A percentile compares a stretch with the other conserved stretches of the same genome.
Evolutionary conservation across 2,113 vertebrate genomes (phyloP).

Genomic region (Callithrix jacchus): DNA sequence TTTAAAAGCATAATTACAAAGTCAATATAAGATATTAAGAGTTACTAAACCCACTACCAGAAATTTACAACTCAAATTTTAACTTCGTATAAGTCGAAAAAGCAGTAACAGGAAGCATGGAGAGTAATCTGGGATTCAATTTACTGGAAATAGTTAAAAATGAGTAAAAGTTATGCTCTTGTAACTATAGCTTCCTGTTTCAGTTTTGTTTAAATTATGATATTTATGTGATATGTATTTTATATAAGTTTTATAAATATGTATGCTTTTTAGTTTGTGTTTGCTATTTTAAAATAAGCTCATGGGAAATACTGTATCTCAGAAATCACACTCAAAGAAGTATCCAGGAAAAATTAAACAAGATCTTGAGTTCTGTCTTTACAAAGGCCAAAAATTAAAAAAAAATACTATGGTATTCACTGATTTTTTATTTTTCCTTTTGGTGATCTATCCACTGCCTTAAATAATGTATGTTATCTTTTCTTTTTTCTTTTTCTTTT

Average conservation of each 20-base stretch:
- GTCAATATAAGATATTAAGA: not conserved
- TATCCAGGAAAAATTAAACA: not conserved
- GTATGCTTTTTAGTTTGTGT: not conserved
- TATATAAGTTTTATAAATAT: not conserved
- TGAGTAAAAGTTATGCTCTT: not conserved
- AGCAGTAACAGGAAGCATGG: not conserved
- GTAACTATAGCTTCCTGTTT: not conserved
- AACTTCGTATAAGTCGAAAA: not conserved
- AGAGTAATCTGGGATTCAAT: not conserved
- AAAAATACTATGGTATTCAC: not conserved
- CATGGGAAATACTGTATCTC: not conserved
- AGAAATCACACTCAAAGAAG: not conserved
- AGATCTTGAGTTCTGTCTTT: not conserved
- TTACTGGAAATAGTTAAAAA: not conserved
- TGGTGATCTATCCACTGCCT: not conserved
- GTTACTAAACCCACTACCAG: not conserved
- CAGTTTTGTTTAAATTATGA: not conserved
- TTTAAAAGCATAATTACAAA: not conserved
- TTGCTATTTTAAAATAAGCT: conserved; percentile 18
- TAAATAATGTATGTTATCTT: not conserved
- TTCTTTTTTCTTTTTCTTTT: no score
- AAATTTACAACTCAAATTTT: not conserved
- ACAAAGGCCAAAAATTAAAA: not conserved
- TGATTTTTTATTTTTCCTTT: not conserved
- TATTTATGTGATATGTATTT: not conserved